Base-by-base conservation (phyloP, 2,888 invertebrate genomes). In the Drosophila atripex region DNA sequence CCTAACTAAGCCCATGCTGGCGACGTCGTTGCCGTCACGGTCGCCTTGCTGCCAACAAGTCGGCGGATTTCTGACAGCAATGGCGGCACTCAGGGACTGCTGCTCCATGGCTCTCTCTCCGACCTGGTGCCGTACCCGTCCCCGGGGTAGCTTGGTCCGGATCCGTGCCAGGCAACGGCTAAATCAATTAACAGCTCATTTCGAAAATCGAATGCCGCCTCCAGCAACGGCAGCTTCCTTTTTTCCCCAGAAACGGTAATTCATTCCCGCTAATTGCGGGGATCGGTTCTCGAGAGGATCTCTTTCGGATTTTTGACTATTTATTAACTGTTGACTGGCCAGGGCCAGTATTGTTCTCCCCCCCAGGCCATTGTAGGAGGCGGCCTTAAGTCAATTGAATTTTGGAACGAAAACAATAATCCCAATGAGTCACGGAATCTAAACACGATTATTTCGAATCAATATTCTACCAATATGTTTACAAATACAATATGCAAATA, bases 131-230 rank as follows among this genome's bases (percentile, higher is more conserved):
- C 47, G 23, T 45, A 9, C 41, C 39, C 21, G 3, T 8, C 1
- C 23, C 53, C n/a, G n/a, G 39, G 39, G 43, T 38, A 30, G 21
- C 12, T 30, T 30, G 7, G 47, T 32, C 30, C 50, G 39, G 46
- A 45, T 52, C 61, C 52, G 71, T 64, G 63, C 73, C 71, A 72
- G 59, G 32, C 54, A 82, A 73, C 79, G 78, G 73, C 83, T 86
- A 86, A 84, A 84, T 84, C 84, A 84, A 88, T 84, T 88, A 86
- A 88, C 84, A 84, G 88, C 80, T 84, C 84, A 70, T 88, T 84
- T 71, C 51, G 66, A 66, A 65, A 71, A 88, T 57, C 51, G 66
- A 66, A 65, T 65, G 80, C 80, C 69, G 84, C 77, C 77, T 60
- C 45, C 57, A 45, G 76, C 38, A 35, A 43, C 64, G 63, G 41